phyloP scores from a whole-genome alignment of 2,888 invertebrate species.

The Catocala fraxini region DNA sequence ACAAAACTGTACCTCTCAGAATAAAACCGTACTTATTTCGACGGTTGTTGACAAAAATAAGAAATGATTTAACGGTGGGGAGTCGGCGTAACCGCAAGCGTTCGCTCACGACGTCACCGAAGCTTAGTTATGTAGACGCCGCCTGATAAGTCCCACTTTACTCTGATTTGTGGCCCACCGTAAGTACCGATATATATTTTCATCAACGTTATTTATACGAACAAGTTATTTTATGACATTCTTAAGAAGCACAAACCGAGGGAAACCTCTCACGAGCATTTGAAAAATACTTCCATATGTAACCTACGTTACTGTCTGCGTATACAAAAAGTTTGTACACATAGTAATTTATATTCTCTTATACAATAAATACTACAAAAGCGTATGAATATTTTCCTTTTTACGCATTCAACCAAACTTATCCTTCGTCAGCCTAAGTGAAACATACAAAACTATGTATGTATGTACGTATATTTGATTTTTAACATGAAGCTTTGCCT shows the following conservation, averaged over 20 bases:
- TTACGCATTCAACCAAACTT: neutral
- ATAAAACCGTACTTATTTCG: constrained; percentile 16
- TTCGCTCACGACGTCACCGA: constrained; percentile 45
- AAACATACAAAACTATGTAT: neutral
- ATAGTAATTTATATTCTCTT: constrained; percentile 7
- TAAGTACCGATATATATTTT: constrained; percentile 71
- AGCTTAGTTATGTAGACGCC: constrained; percentile 59
- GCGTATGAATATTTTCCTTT: neutral
- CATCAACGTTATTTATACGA: constrained; percentile 75
- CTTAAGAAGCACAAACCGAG: constrained; percentile 69
- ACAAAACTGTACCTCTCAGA: constrained; percentile 16
- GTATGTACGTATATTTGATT: neutral
- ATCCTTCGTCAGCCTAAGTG: neutral
- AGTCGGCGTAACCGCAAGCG: constrained; percentile 38
- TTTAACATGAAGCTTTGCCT: too few species aligned
- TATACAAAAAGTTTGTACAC: constrained; percentile 31
- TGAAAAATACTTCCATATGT: constrained; percentile 74
- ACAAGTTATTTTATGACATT: constrained; percentile 73
- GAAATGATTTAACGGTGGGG: constrained; percentile 40
- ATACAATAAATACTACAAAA: constrained; percentile 1
- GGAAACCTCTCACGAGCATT: constrained; percentile 67
- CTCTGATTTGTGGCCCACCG: constrained; percentile 71
- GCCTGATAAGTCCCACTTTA: constrained; percentile 63
- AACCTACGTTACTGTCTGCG: constrained; percentile 53
- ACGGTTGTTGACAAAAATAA: constrained; percentile 47